Conservation (phyloP, 1,140 invertebrate species). For the Apis laboriosa region DNA sequence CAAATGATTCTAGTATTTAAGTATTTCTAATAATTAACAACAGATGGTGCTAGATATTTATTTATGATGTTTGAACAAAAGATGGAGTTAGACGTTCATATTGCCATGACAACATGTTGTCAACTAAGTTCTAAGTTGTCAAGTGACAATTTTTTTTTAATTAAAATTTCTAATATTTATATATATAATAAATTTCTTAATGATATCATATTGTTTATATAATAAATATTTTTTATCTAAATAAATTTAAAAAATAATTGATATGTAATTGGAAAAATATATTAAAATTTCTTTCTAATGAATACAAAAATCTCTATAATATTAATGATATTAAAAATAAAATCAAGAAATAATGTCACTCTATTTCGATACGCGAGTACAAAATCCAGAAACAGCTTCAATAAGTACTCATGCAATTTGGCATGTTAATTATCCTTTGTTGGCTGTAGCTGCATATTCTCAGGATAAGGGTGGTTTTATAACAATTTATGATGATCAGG, state of each 20-base stretch:
- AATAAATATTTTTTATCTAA: not conserved
- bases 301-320: not conserved
- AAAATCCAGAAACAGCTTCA: conserved; percentile 85
- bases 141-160: not conserved
- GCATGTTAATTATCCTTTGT: conserved; percentile 88
- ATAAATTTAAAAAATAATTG: conserved; percentile 1
- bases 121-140: conserved; percentile 21
- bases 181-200: not conserved
- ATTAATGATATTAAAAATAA: not conserved
- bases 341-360: conserved; percentile 83
- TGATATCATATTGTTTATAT: not conserved
- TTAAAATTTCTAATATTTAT: not conserved
- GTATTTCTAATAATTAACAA: not conserved
- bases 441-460: conserved; percentile 92
- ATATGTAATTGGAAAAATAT: not conserved
- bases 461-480: conserved; percentile 93
- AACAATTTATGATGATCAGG: conserved; percentile 94
- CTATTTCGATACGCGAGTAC: conserved; percentile 88
- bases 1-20: not conserved
- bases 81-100: not conserved
- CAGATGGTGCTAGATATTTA: not conserved
- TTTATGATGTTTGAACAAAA: conserved; percentile 20
- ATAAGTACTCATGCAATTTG: conserved; percentile 89
- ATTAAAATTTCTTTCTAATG: not conserved
- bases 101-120: conserved; percentile 44